Conservation (phyloP, 2,797 vertebrate species). For the Melanotaenia nigrans region DNA sequence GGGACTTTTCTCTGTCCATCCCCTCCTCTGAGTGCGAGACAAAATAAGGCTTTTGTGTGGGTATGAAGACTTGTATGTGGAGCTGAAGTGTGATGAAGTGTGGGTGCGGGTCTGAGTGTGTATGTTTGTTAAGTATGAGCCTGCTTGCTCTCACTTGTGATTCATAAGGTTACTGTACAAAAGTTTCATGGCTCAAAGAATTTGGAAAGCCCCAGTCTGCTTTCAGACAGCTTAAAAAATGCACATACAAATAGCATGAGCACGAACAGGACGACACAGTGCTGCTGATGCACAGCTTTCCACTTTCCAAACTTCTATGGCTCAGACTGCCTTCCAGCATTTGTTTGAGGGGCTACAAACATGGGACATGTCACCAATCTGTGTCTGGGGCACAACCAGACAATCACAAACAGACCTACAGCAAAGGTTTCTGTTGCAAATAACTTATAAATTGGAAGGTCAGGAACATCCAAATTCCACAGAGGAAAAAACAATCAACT, state of each 20-base stretch:
- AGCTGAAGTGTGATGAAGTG: conserved; percentile 59
- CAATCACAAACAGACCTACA: neutral
- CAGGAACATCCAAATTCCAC: conserved; percentile 3
- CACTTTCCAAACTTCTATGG: conserved; percentile 22
- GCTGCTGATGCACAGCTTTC: conserved; percentile 29
- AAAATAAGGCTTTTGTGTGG: conserved; percentile 64
- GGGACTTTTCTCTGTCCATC: conserved; percentile 73
- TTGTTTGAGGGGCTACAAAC: neutral
- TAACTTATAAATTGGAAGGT: conserved; percentile 1
- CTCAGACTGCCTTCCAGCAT: conserved; percentile 8
- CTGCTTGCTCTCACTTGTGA: conserved; percentile 68
- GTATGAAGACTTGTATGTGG: conserved; percentile 46
- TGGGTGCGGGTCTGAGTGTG: conserved; percentile 48
- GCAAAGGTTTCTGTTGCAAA: conserved; percentile 11
- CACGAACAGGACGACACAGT: neutral
- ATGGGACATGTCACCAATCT: neutral
- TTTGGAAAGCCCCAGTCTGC: conserved; percentile 76
- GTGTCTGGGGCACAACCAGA: neutral
- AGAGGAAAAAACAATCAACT: neutral
- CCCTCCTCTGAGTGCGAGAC: conserved; percentile 47
- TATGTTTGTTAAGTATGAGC: conserved; percentile 37
- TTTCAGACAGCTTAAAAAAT: conserved; percentile 66
- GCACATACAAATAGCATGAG: conserved; percentile 22
- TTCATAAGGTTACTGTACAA: conserved; percentile 73
- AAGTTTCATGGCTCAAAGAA: conserved; percentile 66